A percentile compares a stretch with the other conserved stretches of the same genome.
Evolutionary conservation across 2,113 vertebrate species (phyloP).

Genomic region (Spheniscus mendiculus): DNA sequence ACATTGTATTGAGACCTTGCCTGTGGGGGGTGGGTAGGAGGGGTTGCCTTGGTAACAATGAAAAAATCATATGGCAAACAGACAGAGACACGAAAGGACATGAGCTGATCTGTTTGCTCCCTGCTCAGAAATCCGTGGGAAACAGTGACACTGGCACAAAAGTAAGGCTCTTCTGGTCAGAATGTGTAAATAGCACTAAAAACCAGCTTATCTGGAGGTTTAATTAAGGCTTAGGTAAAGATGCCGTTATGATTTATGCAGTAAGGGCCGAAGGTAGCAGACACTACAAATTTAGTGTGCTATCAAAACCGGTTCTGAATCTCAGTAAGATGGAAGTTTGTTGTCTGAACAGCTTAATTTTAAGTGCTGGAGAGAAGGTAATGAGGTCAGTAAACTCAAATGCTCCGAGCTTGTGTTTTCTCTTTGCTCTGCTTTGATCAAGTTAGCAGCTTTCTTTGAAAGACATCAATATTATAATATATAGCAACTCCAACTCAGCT

Average conservation of each 20-base stretch:
- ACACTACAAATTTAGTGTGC: background rate
- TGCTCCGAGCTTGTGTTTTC: background rate
- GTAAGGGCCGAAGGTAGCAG: background rate
- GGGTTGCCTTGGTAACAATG: slow-evolving; percentile 53
- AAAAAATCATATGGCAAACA: slow-evolving; percentile 1
- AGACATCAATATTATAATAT: background rate
- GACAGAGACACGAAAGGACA: background rate
- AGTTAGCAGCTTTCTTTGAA: background rate
- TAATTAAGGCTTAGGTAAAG: background rate
- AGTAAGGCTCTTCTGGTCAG: background rate
- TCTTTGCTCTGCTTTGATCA: background rate
- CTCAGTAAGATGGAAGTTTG: background rate
- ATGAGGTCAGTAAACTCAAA: background rate
- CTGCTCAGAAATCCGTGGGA: background rate
- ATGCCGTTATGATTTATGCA: background rate
- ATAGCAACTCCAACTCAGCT: background rate
- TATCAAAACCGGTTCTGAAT: background rate
- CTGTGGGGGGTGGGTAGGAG: background rate
- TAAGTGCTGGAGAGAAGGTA: background rate
- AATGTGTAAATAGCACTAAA: background rate
- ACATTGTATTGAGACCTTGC: background rate
- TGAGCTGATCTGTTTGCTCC: background rate
- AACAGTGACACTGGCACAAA: background rate
- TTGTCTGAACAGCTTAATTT: background rate
- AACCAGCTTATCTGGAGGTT: background rate